Base-by-base conservation (phyloP, 2,113 vertebrate genomes). In the Vombatus ursinus region DNA sequence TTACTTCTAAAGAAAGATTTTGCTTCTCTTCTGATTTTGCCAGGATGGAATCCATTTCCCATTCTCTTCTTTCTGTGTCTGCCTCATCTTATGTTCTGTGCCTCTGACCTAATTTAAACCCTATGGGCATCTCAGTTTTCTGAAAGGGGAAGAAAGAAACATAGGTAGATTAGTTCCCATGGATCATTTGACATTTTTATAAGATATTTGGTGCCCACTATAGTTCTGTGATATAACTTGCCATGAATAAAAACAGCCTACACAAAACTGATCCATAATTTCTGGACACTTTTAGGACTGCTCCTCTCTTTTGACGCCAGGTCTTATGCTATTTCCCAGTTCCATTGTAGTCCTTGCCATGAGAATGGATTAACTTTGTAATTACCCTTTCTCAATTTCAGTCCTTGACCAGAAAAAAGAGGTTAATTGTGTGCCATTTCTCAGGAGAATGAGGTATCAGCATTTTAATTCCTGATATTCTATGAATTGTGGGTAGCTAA, bases 381-480 rank as follows among this genome's bases (percentile, higher is more conserved):
- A 97, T 97, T 98, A 97, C 96, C 96, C 96, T 96, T 96, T 97
- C 95, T 97, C 97, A 96, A 28, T 97, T 97, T 97, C 98, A 94
- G 96, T 91, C 96, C 97, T 97, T 97, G 97, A 98, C 97, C 96
- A 97, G 97, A 94, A 96, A 96, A 97, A 97, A 93, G 96, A 97
- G 98, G 96, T 97, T 98, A 98, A 98, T 98, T 98, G 97, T 97
- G 96, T 98, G 97, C 92, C 95, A 96, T 97, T 97, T 97, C 97
- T 98, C 97, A 96, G 92, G 97, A 97, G 96, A 97, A 97, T 93
- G 94, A 98, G 96, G 97, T 96, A 98, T 97, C 97, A 97, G 97
- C 96, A 92, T 97, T 96, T 97, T 97, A 97, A 96, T 96, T 97
- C 96, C 96, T 96, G 93, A 96, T 97, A 97, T 93, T 97, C 96